A percentile compares a stretch with the other conserved stretches of the same genome.
Conservation (phyloP, 2,113 vertebrate species). For the Mastomys coucha region DNA sequence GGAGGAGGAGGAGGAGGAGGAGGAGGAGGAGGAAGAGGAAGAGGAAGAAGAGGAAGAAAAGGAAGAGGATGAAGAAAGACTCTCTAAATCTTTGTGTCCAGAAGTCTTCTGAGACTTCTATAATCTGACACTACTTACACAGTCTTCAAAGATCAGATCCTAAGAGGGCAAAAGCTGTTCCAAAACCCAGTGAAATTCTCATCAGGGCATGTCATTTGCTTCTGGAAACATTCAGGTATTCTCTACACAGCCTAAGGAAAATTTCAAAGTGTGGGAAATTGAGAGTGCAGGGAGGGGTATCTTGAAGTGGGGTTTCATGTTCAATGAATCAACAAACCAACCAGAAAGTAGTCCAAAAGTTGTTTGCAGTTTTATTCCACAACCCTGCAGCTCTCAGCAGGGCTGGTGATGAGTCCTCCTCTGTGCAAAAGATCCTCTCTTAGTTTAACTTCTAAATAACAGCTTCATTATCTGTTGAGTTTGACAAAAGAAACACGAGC, state of each 20-base stretch:
- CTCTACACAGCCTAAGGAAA: not conserved
- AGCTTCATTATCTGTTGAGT: not conserved
- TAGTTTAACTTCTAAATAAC: slow-evolving; percentile 12
- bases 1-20: fast-evolving
- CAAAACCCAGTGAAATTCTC: not conserved
- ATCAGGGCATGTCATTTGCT: not conserved
- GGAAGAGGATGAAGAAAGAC: too few species aligned
- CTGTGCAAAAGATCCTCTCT: not conserved
- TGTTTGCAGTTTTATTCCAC: not conserved
- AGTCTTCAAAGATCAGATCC: not conserved
- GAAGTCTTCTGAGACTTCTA: not conserved
- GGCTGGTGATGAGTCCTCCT: not conserved
- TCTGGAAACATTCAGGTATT: not conserved
- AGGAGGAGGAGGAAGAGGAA: too few species aligned
- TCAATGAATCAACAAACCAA: fast-evolving
- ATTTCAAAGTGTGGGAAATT: not conserved
- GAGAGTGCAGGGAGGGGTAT: not conserved
- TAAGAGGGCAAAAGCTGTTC: not conserved
- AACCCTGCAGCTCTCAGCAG: not conserved
- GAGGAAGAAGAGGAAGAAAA: too few species aligned
- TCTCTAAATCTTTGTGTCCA: not conserved
- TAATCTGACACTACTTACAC: not conserved
- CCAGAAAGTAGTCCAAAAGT: not conserved
- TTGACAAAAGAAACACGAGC: not conserved
- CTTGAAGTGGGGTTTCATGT: not conserved